phyloP scores from a whole-genome alignment of 2,113 vertebrate genomes.

The Dryoscopus gambensis region DNA sequence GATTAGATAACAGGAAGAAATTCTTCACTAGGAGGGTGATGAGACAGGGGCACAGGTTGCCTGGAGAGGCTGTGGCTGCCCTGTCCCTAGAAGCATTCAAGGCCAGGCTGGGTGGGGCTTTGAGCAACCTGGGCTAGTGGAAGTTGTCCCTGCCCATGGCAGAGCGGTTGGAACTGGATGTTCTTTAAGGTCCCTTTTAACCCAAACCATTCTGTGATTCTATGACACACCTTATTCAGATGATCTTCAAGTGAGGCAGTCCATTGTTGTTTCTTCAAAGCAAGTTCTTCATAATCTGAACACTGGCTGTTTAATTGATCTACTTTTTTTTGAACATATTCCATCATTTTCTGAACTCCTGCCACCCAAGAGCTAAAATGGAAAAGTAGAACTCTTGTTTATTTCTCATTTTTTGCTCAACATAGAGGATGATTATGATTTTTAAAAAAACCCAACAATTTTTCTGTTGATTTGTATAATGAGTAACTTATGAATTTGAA shows the following conservation, averaged over 20 bases:
- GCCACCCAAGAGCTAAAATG: conserved; percentile 62
- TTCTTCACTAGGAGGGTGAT: neutral
- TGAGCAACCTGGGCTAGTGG: neutral
- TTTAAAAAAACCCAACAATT: neutral
- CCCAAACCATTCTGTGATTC: neutral
- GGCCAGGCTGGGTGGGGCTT: neutral
- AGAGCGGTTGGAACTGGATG: neutral
- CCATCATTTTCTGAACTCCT: conserved; percentile 76
- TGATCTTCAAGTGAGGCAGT: conserved; percentile 68
- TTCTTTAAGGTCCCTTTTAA: neutral
- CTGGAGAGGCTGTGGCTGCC: neutral
- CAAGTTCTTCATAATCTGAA: conserved; percentile 62
- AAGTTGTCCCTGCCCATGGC: neutral
- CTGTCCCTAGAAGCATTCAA: neutral
- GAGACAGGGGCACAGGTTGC: neutral
- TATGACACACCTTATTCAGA: conserved; percentile 75
- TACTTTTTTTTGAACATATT: conserved; percentile 67
- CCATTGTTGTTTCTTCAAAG: conserved; percentile 70
- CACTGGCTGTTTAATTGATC: conserved; percentile 66
- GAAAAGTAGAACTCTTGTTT: conserved; percentile 8
- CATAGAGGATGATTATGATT: neutral
- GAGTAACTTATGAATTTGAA: neutral
- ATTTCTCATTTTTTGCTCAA: neutral
- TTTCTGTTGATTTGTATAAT: neutral
- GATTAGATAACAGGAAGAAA: neutral